Conservation (phyloP, 2,797 vertebrate species). For the Gymnothorax reevesii region DNA sequence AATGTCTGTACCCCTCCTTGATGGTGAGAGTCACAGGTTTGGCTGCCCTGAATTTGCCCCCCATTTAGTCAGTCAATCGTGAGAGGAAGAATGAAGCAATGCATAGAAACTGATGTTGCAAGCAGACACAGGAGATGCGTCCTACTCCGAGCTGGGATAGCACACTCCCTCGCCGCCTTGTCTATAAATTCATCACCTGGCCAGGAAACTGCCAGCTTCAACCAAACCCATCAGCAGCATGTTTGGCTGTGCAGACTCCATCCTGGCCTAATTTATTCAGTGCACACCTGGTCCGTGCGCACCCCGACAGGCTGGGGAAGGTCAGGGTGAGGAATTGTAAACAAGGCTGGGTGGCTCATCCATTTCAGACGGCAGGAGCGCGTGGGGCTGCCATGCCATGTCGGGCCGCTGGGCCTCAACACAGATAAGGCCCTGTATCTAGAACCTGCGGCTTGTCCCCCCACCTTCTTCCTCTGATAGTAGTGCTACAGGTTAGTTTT, state of each 20-base stretch:
- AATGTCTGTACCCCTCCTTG: neutral
- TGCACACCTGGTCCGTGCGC: neutral
- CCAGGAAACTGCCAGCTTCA: neutral
- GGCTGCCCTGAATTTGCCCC: neutral
- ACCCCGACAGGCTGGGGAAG: constrained; percentile 1
- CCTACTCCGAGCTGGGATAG: neutral
- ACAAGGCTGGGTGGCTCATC: constrained; percentile 21
- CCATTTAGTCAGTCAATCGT: neutral
- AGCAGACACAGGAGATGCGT: neutral
- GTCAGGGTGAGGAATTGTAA: constrained; percentile 27
- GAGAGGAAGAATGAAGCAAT: neutral
- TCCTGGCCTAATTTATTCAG: constrained; percentile 17
- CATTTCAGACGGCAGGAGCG: constrained; percentile 9
- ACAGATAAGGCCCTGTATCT: neutral
- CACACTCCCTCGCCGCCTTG: neutral
- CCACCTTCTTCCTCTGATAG: neutral
- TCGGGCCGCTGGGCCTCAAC: neutral
- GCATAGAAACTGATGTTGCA: neutral
- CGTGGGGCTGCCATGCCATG: neutral
- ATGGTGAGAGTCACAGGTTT: neutral
- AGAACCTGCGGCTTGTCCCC: neutral
- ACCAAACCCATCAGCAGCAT: neutral
- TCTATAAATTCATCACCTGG: neutral
- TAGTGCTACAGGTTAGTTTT: neutral
- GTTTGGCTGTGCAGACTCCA: neutral